These are phyloP conservation scores for Esperia sulphurella DNA, from an alignment of 2,888 invertebrate genomes.

Conservation along the genomic window DNA sequence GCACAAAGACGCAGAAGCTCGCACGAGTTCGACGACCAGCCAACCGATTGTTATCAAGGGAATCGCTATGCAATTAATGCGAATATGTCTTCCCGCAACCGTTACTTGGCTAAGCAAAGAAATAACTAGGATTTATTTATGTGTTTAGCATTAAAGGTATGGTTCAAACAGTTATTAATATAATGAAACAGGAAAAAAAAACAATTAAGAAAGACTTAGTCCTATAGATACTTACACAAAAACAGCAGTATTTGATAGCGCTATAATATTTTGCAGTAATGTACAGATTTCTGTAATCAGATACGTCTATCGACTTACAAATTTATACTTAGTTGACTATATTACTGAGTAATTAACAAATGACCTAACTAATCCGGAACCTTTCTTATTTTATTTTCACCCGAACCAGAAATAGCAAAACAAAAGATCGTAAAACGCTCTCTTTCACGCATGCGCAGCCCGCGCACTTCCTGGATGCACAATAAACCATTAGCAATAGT, in stretches of 20 bases:
- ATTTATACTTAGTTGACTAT: no score
- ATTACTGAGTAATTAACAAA: no score
- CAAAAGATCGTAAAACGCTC: slow-evolving; percentile 21
- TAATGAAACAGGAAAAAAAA: no score
- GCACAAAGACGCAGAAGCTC: slow-evolving; percentile 46
- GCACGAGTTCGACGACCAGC: slow-evolving; percentile 59
- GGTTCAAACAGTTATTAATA: no score
- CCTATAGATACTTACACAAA: no score
- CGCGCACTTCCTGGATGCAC: slow-evolving; percentile 41
- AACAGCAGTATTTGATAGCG: no score
- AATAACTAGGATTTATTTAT: slow-evolving; percentile 3
- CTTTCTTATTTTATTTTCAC: neutral
- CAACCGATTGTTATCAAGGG: slow-evolving; percentile 52
- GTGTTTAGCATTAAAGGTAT: neutral
- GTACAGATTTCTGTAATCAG: no score
- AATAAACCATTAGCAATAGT: slow-evolving; percentile 45
- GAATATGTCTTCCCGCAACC: slow-evolving; percentile 44
- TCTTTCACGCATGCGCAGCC: slow-evolving; percentile 17
- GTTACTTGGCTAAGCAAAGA: slow-evolving; percentile 1
- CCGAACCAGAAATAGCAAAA: slow-evolving; percentile 1
- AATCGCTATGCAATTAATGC: slow-evolving; percentile 56
- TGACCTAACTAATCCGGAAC: no score
- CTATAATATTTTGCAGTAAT: no score
- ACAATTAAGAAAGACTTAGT: no score
- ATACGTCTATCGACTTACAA: no score